Evolutionary conservation across 2,113 vertebrate species (phyloP).

Genomic region (Genyomyrus donnyi): DNA sequence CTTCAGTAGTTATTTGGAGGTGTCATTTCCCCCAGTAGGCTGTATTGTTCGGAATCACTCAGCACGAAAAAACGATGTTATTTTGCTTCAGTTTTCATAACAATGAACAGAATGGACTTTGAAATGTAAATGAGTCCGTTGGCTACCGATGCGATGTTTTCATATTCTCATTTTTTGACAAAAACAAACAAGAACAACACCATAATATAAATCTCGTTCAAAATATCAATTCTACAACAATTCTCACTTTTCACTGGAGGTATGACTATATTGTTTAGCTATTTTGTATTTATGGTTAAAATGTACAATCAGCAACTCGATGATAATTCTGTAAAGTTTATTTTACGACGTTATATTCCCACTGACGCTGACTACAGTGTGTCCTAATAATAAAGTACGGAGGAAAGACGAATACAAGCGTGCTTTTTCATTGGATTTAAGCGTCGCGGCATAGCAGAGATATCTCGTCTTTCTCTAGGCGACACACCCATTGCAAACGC

Average conservation of each 20-base stretch:
- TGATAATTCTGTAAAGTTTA: neutral
- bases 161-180: neutral
- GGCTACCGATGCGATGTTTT: neutral
- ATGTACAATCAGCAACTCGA: neutral
- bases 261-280: neutral
- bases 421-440: neutral
- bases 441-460: neutral
- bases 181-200: neutral
- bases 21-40: neutral
- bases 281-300: neutral
- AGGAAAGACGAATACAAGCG: neutral
- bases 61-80: neutral
- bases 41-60: neutral
- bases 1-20: neutral
- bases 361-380: neutral
- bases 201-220: neutral
- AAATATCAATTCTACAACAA: neutral
- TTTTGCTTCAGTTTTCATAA: neutral
- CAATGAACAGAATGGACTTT: neutral
- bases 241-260: neutral
- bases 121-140: neutral
- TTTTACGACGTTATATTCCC: neutral
- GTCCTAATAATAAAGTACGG: neutral
- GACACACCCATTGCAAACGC: neutral
- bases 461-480: neutral